Percentiles rank a stretch among this genome's conserved stretches.
These are phyloP conservation scores for Drosophila seguyi DNA, from an alignment of 1,140 invertebrate species.

Conservation along the genomic window DNA sequence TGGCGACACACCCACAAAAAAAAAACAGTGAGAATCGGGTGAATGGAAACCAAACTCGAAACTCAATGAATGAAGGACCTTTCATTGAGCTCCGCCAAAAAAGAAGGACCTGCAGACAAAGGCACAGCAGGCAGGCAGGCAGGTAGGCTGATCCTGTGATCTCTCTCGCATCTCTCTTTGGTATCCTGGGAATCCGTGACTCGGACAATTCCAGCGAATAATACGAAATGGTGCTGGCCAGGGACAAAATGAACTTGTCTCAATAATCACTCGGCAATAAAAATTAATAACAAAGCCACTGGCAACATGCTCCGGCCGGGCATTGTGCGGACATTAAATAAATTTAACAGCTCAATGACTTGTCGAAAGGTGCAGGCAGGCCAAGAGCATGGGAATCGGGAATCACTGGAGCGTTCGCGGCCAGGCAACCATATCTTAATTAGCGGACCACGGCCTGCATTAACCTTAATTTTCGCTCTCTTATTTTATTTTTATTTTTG, in stretches of 20 bases:
- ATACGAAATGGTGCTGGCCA: constrained; percentile 6
- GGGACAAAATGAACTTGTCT: constrained; percentile 60
- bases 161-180: constrained; percentile 3
- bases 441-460: constrained; percentile 65
- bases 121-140: constrained; percentile 66
- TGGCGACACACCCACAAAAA: constrained; percentile 74
- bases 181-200: constrained; percentile 69
- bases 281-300: constrained; percentile 79
- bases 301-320: constrained; percentile 55
- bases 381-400: constrained; percentile 3
- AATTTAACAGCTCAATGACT: constrained; percentile 83
- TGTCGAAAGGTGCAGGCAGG: constrained; percentile 71
- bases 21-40: constrained; percentile 16
- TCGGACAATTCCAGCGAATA: constrained; percentile 36
- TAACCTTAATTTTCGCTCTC: constrained; percentile 65
- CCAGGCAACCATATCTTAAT: constrained; percentile 74
- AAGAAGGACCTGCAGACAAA: constrained; percentile 57
- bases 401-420: constrained; percentile 52
- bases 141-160: constrained; percentile 29
- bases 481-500: constrained; percentile 7
- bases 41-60: constrained; percentile 38
- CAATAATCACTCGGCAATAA: constrained; percentile 74
- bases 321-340: constrained; percentile 74
- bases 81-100: constrained; percentile 50
- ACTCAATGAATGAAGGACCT: constrained; percentile 61